These are phyloP conservation scores for Aphaenogaster rudis DNA, from an alignment of 1,140 invertebrate genomes.

Conservation along the genomic window DNA sequence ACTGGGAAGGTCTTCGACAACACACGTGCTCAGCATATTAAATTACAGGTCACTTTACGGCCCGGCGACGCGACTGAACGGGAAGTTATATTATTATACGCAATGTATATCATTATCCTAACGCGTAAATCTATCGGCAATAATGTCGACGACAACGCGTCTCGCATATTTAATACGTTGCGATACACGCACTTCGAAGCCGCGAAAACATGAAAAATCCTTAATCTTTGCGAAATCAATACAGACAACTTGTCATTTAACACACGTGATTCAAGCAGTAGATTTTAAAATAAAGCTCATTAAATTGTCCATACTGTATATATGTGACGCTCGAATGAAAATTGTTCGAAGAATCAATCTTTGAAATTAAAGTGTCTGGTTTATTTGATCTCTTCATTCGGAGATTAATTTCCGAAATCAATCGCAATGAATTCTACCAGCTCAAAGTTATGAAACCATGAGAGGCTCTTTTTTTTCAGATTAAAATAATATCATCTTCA, in stretches of 20 bases:
- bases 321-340: not conserved
- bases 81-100: slow-evolving; percentile 53
- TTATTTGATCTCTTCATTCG: not conserved
- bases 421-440: not conserved
- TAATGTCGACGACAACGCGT: slow-evolving; percentile 41
- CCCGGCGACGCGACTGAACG: slow-evolving; percentile 40
- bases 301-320: not conserved
- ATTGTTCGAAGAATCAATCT: not conserved
- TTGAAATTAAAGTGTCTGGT: not conserved
- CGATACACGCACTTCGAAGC: not conserved
- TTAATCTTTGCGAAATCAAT: not conserved
- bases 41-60: slow-evolving; percentile 50
- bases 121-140: slow-evolving; percentile 53
- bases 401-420: not conserved
- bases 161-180: slow-evolving; percentile 34
- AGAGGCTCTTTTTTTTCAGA: not conserved
- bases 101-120: slow-evolving; percentile 64
- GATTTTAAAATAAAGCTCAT: not conserved
- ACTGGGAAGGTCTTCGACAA: slow-evolving; percentile 52
- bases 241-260: not conserved
- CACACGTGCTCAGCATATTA: slow-evolving; percentile 40
- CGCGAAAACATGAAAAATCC: not conserved
- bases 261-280: not conserved
- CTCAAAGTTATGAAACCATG: no score
- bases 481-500: not conserved